Base-by-base conservation (phyloP, 1,140 invertebrate genomes). In the Bombus soroeensis region DNA sequence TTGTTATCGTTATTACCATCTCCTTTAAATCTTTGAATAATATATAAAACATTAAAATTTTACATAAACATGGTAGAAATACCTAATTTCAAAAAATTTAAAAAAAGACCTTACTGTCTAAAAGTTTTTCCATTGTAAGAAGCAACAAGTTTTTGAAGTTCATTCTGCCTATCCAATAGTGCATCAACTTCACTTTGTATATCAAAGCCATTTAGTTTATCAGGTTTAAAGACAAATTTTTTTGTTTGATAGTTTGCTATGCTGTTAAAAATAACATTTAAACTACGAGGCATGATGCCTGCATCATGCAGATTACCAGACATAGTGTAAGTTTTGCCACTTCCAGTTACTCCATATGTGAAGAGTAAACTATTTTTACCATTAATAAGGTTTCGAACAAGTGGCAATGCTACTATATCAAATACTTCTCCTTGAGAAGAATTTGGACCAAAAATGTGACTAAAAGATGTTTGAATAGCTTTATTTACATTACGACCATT, bases 281-380 rank as follows among this genome's bases (percentile, higher is more conserved):
- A 95, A 94, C 97, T 98, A 73, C 98, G 96, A 0, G 98, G 98
- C 94, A 99, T 96, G 70, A 99, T 97, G 22, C 98, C 98, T 64
- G 97, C 97, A 92, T 99, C 97, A 28, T 97, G 95, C 1, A 96
- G 95, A 81, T 97, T 96, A 0, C 97, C 98, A 28, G 97, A 98
- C 97, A 99, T 99, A 5, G 99, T 99, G 92, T 97, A 98, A 0
- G 99, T 99, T 96, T 99, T 98, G 1, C 99, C 99, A 86, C 98
- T 99, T 3, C 98, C 98, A 10, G 98, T 99, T 5, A 99, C 98
- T 43, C 99, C 99, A 94, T 99, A 99, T 0, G 98, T 98, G 93
- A 99, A 99, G 10, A 99, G 94, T 53, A 99, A 95, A 74, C 97
- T 98, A 96, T 99, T 99, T 94, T 97, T 97, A 64, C 97, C 98